These are phyloP conservation scores for Trematomus loennbergii DNA, from an alignment of 2,113 vertebrate species.

Conservation along the genomic window DNA sequence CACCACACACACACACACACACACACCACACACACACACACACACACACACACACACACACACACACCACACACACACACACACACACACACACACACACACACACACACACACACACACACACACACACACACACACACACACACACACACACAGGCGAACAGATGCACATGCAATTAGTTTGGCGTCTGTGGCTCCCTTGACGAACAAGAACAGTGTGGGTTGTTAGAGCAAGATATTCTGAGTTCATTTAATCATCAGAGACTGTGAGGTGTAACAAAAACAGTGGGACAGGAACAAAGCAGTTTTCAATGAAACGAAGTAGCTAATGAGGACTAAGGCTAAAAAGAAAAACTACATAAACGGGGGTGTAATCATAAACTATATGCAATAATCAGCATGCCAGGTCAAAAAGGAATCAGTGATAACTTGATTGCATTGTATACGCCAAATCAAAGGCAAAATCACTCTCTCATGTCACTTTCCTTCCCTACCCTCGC, in stretches of 20 bases:
- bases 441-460: constrained; percentile 43
- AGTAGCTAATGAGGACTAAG: constrained; percentile 50
- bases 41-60: no score
- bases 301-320: constrained; percentile 43
- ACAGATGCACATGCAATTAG: constrained; percentile 64
- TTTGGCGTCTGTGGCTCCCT: constrained; percentile 47
- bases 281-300: constrained; percentile 29
- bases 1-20: background rate
- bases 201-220: constrained; percentile 46
- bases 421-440: constrained; percentile 52
- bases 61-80: background rate
- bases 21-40: no score
- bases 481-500: background rate
- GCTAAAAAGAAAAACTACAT: constrained; percentile 43
- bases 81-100: background rate
- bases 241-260: constrained; percentile 68
- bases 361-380: constrained; percentile 37
- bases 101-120: background rate
- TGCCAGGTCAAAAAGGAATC: constrained; percentile 17
- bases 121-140: background rate
- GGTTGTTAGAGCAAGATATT: constrained; percentile 65
- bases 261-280: constrained; percentile 58
- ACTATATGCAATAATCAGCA: constrained; percentile 42
- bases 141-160: constrained; percentile 9
- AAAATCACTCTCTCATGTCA: constrained; percentile 15